phyloP scores from a whole-genome alignment of 2,113 vertebrate species.

The Cynopterus brachyotis region DNA sequence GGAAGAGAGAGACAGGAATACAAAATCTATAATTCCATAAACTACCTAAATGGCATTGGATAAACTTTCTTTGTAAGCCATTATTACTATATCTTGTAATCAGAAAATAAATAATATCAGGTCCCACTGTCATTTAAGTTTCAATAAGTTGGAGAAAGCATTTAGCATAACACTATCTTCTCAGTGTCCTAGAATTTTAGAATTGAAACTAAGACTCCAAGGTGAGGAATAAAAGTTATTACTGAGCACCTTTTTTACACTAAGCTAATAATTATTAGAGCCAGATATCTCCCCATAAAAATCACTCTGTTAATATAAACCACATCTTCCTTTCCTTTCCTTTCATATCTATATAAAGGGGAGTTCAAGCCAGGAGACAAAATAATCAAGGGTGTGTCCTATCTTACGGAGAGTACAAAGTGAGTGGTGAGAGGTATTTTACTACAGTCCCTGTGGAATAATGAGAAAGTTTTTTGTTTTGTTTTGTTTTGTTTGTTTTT shows the following conservation, averaged over 20 bases:
- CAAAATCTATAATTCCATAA: background rate
- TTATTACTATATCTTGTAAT: background rate
- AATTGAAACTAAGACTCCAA: background rate
- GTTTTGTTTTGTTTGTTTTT: too few relatives aligned
- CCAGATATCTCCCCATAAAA: background rate
- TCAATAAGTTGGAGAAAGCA: background rate
- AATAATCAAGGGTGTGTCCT: background rate
- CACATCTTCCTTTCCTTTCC: background rate
- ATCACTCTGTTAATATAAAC: background rate
- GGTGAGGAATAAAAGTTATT: background rate
- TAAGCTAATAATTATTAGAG: background rate
- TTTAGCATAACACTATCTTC: background rate
- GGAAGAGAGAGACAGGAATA: background rate
- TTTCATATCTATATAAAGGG: background rate
- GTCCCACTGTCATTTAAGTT: background rate
- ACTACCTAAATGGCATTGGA: background rate
- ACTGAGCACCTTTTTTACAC: background rate
- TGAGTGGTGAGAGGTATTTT: background rate
- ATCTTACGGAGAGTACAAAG: background rate
- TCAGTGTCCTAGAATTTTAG: background rate
- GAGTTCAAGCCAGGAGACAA: background rate
- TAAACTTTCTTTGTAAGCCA: background rate
- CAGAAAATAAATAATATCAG: background rate
- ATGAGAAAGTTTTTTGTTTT: background rate
- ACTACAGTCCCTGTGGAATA: background rate